A percentile compares a stretch with the other conserved stretches of the same genome.
These are phyloP conservation scores for Zele albiditarsus DNA, from an alignment of 2,888 invertebrate species.

Conservation along the genomic window DNA sequence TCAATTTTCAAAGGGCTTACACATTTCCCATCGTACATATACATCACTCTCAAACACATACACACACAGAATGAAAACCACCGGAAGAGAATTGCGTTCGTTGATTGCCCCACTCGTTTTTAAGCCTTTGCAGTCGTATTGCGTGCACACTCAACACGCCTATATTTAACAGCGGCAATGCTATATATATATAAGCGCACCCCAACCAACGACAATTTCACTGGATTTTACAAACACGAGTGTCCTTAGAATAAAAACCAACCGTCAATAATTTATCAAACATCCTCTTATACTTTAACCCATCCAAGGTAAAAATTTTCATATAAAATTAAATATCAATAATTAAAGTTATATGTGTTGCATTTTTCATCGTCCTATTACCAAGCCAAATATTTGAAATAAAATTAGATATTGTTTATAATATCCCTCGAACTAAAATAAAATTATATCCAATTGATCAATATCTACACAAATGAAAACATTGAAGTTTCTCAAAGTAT, in stretches of 20 bases:
- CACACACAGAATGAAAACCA: conserved; percentile 21
- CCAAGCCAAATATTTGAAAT: no score
- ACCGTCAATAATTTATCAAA: conserved; percentile 1
- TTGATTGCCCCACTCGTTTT: not conserved
- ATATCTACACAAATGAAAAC: no score
- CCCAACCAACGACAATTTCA: conserved; percentile 19
- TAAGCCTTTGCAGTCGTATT: conserved; percentile 16
- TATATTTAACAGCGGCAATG: conserved; percentile 18
- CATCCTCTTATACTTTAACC: not conserved
- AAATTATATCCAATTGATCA: not conserved
- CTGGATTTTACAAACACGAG: conserved; percentile 12
- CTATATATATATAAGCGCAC: not conserved
- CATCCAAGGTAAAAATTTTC: not conserved
- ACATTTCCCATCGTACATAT: not conserved
- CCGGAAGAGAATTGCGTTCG: not conserved
- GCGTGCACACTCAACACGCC: conserved; percentile 3
- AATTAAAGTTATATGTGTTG: no score
- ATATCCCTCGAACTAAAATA: no score
- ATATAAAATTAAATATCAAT: not conserved
- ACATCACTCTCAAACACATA: not conserved
- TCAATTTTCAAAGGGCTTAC: conserved; percentile 32
- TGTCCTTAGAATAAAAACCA: not conserved
- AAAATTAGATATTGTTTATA: no score
- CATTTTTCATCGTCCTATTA: not conserved
- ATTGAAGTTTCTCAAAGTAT: no score